Percentiles rank a stretch among this genome's conserved stretches.
These are phyloP conservation scores for Rhinopomastus cyanomelas DNA, from an alignment of 2,113 vertebrate species.

Conservation along the genomic window DNA sequence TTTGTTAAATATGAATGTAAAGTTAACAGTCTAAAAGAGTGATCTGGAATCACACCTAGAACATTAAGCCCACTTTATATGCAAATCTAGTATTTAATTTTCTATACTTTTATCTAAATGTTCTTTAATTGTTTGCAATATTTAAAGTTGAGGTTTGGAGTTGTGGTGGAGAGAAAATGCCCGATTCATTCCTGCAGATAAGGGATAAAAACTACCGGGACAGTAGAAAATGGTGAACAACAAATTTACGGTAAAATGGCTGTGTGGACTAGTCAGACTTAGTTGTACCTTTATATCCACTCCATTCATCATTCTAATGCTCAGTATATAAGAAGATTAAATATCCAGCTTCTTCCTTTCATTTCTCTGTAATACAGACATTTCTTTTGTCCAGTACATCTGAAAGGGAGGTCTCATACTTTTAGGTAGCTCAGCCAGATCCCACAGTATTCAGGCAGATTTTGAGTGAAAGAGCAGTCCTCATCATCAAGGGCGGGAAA, in stretches of 20 bases:
- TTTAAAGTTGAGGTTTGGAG: slow-evolving; percentile 34
- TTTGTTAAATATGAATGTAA: slow-evolving; percentile 75
- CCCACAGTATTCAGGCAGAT: not conserved
- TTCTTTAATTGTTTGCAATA: slow-evolving; percentile 62
- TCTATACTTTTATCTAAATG: slow-evolving; percentile 62
- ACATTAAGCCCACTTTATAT: slow-evolving; percentile 61
- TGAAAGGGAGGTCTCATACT: not conserved
- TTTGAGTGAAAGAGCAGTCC: not conserved
- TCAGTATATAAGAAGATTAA: not conserved
- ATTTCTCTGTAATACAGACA: not conserved
- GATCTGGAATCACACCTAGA: slow-evolving; percentile 62
- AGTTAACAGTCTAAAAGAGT: slow-evolving; percentile 51
- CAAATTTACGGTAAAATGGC: not conserved
- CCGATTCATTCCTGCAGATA: not conserved
- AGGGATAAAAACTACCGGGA: not conserved
- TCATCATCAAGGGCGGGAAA: not conserved
- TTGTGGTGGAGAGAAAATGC: not conserved
- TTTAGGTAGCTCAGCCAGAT: not conserved
- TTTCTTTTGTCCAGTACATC: not conserved
- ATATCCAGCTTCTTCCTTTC: not conserved
- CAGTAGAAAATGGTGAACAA: not conserved
- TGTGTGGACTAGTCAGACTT: not conserved
- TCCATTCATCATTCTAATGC: not conserved
- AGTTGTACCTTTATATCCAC: not conserved
- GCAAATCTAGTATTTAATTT: slow-evolving; percentile 62